Percentiles rank a stretch among this genome's conserved stretches.
Evolutionary conservation across 2,113 vertebrate species (phyloP).

Genomic region (Hippocampus guttulatus): DNA sequence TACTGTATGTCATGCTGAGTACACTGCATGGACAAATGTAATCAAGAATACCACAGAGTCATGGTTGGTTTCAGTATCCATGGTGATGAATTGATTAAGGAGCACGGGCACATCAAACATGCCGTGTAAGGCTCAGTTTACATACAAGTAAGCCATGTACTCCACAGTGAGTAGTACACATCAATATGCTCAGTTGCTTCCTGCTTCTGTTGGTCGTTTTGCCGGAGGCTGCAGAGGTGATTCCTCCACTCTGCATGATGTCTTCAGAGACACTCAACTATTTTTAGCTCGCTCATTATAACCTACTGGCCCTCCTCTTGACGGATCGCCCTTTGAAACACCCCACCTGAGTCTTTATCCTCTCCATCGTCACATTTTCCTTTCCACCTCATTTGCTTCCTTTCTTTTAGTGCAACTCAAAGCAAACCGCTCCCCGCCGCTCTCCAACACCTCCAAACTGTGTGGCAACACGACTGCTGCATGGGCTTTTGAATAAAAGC

Average conservation of each 20-base stretch:
- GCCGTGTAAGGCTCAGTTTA: neutral
- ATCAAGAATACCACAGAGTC: neutral
- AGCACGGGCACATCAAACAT: constrained; percentile 8
- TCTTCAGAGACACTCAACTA: constrained; percentile 45
- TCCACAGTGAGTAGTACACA: neutral
- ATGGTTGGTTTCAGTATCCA: neutral
- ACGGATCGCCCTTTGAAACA: constrained; percentile 28
- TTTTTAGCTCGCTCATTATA: constrained; percentile 53
- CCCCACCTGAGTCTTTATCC: constrained; percentile 3
- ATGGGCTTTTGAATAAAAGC: neutral
- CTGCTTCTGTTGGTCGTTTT: constrained; percentile 5
- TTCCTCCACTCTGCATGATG: constrained; percentile 42
- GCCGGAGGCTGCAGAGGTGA: constrained; percentile 48
- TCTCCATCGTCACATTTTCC: constrained; percentile 8
- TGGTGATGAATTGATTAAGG: neutral
- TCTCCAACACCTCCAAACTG: neutral
- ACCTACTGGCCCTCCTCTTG: constrained; percentile 12
- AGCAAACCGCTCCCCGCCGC: neutral
- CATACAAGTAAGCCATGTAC: constrained; percentile 1
- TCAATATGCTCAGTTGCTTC: constrained; percentile 8
- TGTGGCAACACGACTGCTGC: neutral
- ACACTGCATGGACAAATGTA: neutral
- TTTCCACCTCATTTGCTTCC: constrained; percentile 4
- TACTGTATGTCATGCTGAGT: neutral
- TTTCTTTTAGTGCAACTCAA: neutral